A percentile compares a stretch with the other conserved stretches of the same genome.
phyloP scores from a whole-genome alignment of 2,797 vertebrate genomes.

The Acanthornis magna region DNA sequence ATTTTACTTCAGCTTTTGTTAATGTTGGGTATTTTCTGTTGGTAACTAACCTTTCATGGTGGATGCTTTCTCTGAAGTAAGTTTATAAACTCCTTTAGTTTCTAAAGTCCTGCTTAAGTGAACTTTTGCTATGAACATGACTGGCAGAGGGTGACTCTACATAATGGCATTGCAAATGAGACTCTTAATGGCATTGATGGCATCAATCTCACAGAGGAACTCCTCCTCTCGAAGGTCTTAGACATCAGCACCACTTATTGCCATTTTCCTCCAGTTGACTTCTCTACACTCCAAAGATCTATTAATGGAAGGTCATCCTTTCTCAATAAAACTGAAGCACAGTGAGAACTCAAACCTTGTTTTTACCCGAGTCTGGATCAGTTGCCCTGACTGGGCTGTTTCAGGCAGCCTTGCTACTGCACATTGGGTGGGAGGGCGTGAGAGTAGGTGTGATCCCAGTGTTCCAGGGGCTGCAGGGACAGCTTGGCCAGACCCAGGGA shows the following conservation, averaged over 20 bases:
- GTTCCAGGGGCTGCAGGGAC: neutral
- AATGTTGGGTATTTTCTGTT: neutral
- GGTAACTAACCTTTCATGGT: neutral
- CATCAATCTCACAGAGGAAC: neutral
- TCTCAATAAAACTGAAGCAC: neutral
- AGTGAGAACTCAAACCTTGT: neutral
- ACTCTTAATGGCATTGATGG: no score
- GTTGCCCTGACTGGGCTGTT: neutral
- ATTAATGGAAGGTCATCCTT: neutral
- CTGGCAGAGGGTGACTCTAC: neutral
- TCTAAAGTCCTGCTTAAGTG: neutral
- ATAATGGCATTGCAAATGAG: neutral
- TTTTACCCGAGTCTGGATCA: neutral
- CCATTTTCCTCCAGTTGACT: neutral
- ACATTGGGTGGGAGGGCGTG: neutral
- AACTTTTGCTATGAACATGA: neutral
- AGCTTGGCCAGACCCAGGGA: neutral
- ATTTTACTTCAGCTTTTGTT: neutral
- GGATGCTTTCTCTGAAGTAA: neutral
- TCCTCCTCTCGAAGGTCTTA: neutral
- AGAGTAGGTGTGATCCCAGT: neutral
- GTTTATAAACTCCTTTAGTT: neutral
- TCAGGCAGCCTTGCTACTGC: neutral
- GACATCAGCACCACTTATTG: neutral
- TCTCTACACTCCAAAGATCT: neutral